Conservation (phyloP, 2,888 invertebrate species). For the Cactoblastis cactorum region DNA sequence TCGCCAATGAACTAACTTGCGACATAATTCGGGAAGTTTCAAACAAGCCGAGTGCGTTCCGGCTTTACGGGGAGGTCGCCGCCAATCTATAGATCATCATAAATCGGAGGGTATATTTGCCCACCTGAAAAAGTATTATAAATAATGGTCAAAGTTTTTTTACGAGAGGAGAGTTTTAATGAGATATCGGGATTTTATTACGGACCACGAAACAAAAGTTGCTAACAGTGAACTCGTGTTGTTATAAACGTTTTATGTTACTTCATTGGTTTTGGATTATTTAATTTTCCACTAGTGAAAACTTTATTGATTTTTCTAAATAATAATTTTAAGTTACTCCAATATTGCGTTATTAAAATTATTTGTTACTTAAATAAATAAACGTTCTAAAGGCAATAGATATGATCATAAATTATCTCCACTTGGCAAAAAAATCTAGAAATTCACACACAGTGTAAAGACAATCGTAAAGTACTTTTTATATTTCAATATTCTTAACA, state of each 20-base stretch:
- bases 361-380: too few species aligned
- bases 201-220: background rate
- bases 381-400: too few species aligned
- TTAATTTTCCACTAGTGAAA: too few species aligned
- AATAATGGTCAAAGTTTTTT: conserved; percentile 55
- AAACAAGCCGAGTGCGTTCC: conserved; percentile 33
- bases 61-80: conserved; percentile 36
- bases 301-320: too few species aligned
- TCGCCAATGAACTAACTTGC: conserved; percentile 43
- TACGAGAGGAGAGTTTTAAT: conserved; percentile 29
- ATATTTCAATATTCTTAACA: too few species aligned
- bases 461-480: too few species aligned
- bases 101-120: conserved; percentile 48
- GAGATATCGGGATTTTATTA: conserved; percentile 16
- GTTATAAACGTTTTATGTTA: background rate
- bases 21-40: conserved; percentile 55
- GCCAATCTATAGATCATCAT: conserved; percentile 61
- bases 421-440: too few species aligned
- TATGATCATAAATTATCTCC: too few species aligned
- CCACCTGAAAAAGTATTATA: conserved; percentile 55
- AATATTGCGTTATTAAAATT: too few species aligned
- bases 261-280: too few species aligned
- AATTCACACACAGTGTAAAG: too few species aligned
- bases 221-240: background rate
- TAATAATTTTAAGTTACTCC: too few species aligned